Conservation (phyloP, 1,140 invertebrate genomes). For the Phenacoccus solenopsis region DNA sequence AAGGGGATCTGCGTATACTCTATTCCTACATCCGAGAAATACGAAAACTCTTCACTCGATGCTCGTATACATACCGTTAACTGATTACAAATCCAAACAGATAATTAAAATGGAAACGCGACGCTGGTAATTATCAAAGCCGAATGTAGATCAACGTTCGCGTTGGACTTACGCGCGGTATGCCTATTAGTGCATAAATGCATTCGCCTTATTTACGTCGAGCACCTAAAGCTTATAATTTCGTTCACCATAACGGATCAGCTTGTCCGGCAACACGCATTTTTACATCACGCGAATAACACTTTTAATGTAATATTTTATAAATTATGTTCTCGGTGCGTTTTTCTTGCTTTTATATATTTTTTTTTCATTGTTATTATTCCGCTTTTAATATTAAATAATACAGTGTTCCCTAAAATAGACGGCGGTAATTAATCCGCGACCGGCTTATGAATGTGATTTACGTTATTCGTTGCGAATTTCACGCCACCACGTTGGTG, state of each 20-base stretch:
- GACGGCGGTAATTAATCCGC: no score
- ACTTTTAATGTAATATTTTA: not conserved
- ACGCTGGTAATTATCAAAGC: not conserved
- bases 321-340: not conserved
- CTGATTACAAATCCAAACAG: not conserved
- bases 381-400: constrained; percentile 3
- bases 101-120: not conserved
- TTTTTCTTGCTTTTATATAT: not conserved
- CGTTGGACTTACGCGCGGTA: not conserved
- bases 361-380: not conserved
- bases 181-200: constrained; percentile 1
- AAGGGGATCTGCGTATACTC: no score
- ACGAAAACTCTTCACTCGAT: no score
- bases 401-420: not conserved
- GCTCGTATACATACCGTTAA: not conserved
- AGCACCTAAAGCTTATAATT: not conserved
- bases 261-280: not conserved
- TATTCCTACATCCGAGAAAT: no score
- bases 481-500: no score
- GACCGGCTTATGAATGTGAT: no score
- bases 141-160: not conserved
- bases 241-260: not conserved
- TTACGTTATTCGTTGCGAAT: no score
- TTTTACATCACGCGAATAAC: not conserved
- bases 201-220: not conserved